These are phyloP conservation scores for Caerostris extrusa DNA, from an alignment of 1,140 invertebrate species.

Conservation along the genomic window DNA sequence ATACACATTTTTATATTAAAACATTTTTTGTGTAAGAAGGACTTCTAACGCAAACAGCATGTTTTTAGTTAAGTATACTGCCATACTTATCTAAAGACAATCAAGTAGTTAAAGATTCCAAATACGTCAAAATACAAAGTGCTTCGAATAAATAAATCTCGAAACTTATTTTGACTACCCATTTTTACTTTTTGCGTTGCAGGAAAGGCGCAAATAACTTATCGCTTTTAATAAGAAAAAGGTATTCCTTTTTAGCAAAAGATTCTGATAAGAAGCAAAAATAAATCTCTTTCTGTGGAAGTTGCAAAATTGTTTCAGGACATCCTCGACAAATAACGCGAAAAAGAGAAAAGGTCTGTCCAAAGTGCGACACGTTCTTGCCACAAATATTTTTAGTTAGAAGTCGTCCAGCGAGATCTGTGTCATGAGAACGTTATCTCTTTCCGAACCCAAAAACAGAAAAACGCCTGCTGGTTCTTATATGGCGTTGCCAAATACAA, in stretches of 20 bases:
- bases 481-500: not conserved
- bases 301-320: not conserved
- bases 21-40: too few relatives aligned
- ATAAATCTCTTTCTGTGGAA: not conserved
- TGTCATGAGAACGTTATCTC: conserved; percentile 2
- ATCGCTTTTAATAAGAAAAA: not conserved
- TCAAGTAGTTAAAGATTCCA: too few relatives aligned
- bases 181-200: not conserved
- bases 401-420: conserved; percentile 34
- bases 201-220: not conserved
- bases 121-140: too few relatives aligned
- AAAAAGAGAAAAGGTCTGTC: not conserved
- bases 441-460: not conserved
- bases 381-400: not conserved
- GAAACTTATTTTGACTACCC: too few relatives aligned
- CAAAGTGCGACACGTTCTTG: not conserved
- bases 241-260: not conserved
- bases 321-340: not conserved
- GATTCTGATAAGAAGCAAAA: not conserved
- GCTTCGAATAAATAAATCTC: too few relatives aligned
- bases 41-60: too few relatives aligned
- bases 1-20: too few relatives aligned
- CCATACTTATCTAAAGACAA: too few relatives aligned
- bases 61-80: too few relatives aligned
- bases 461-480: conserved; percentile 16